Evolutionary conservation across 1,140 invertebrate genomes (phyloP).

Genomic region (Sipha flava): DNA sequence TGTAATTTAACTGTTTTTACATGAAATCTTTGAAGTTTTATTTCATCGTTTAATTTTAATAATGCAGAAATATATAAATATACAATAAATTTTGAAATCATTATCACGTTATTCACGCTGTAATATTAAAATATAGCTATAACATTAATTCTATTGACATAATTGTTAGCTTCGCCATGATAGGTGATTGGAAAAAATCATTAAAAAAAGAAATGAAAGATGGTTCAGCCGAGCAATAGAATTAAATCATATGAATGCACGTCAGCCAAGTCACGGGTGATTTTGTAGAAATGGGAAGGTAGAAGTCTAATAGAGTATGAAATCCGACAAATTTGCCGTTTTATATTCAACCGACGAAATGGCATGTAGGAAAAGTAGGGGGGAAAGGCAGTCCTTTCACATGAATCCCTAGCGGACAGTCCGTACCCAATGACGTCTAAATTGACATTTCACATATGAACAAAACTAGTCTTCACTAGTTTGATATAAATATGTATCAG

Average conservation of each 20-base stretch:
- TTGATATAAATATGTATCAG: background rate
- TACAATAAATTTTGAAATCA: no score
- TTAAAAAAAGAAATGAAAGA: background rate
- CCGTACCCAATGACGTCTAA: background rate
- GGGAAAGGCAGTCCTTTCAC: background rate
- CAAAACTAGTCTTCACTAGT: background rate
- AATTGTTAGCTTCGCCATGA: no score
- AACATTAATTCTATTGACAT: no score
- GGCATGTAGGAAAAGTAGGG: background rate
- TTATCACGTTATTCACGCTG: no score
- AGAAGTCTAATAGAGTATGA: conserved; percentile 28
- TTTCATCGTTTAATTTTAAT: background rate
- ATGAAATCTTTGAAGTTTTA: background rate
- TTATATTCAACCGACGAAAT: conserved; percentile 25
- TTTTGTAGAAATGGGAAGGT: background rate
- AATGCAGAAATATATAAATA: no score
- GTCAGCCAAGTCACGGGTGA: background rate
- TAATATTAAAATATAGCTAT: no score
- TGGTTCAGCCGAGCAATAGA: background rate
- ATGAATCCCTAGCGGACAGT: background rate
- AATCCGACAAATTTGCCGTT: conserved; percentile 27
- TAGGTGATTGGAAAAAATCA: background rate
- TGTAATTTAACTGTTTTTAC: background rate
- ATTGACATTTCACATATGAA: conserved; percentile 2
- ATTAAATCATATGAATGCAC: conserved; percentile 19